Conservation (phyloP, 1,140 invertebrate genomes). For the Euglossa dilemma region DNA sequence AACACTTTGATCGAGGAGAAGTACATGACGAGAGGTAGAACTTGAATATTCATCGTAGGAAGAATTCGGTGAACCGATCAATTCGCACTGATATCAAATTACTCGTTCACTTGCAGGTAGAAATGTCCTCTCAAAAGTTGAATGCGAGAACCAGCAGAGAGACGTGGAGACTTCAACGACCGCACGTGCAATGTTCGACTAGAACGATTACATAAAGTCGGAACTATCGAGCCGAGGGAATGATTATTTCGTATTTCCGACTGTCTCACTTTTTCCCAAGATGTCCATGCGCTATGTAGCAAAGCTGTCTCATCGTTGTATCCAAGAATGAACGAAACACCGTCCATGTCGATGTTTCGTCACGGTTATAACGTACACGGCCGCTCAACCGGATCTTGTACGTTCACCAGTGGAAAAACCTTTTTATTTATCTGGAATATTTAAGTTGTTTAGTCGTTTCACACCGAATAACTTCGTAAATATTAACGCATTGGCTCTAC, state of each 20-base stretch:
- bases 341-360: not conserved
- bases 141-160: constrained; percentile 18
- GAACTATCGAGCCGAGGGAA: not conserved
- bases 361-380: not conserved
- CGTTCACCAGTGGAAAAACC: constrained; percentile 24
- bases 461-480: not conserved
- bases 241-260: constrained; percentile 32
- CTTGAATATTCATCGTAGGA: not conserved
- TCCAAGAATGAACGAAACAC: not conserved
- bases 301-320: not conserved
- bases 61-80: not conserved
- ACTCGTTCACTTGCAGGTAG: constrained; percentile 2
- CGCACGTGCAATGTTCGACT: constrained; percentile 55
- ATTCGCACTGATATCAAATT: constrained; percentile 24
- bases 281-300: not conserved
- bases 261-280: constrained; percentile 54
- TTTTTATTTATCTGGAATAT: constrained; percentile 2
- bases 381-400: constrained; percentile 4
- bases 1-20: not conserved
- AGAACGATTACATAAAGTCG: constrained; percentile 49
- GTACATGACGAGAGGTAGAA: too few relatives aligned
- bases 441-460: not conserved
- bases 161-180: constrained; percentile 60
- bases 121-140: constrained; percentile 14
- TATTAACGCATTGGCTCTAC: not conserved